Conservation (phyloP, 23 tunicate genomes). For the Pegea sp. region DNA sequence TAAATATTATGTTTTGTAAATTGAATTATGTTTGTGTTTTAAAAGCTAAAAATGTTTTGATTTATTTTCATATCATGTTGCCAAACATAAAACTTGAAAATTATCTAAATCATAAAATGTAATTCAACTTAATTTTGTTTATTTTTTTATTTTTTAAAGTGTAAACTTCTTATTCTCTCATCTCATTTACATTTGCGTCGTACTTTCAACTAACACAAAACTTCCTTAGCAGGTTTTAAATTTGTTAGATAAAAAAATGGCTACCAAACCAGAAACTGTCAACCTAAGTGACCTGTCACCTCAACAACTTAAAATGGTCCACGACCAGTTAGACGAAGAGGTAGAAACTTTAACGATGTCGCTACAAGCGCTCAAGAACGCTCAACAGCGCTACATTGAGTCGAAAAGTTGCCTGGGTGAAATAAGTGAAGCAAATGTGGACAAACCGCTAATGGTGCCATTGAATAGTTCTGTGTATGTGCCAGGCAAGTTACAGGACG, state of each 20-base stretch:
- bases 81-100: too few relatives aligned
- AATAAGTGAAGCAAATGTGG: conserved; percentile 18
- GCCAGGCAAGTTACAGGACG: conserved; percentile 55
- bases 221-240: too few relatives aligned
- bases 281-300: conserved; percentile 32
- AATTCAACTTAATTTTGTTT: too few relatives aligned
- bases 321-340: conserved; percentile 70
- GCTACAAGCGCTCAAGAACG: conserved; percentile 55
- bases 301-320: conserved; percentile 47
- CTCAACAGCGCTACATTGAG: conserved; percentile 37
- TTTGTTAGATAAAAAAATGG: conserved; percentile 4
- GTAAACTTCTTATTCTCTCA: too few relatives aligned
- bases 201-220: too few relatives aligned
- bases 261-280: conserved; percentile 23
- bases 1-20: too few relatives aligned
- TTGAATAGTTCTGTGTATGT: conserved; percentile 76
- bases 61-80: too few relatives aligned
- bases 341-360: conserved; percentile 27
- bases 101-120: too few relatives aligned
- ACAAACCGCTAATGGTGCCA: conserved; percentile 68
- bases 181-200: too few relatives aligned
- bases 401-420: conserved; percentile 36
- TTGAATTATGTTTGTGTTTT: too few relatives aligned
- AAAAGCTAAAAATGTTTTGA: too few relatives aligned
- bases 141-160: too few relatives aligned